A percentile compares a stretch with the other conserved stretches of the same genome.
Conservation (phyloP, 2,113 vertebrate species). For the Pyrgilauda ruficollis region DNA sequence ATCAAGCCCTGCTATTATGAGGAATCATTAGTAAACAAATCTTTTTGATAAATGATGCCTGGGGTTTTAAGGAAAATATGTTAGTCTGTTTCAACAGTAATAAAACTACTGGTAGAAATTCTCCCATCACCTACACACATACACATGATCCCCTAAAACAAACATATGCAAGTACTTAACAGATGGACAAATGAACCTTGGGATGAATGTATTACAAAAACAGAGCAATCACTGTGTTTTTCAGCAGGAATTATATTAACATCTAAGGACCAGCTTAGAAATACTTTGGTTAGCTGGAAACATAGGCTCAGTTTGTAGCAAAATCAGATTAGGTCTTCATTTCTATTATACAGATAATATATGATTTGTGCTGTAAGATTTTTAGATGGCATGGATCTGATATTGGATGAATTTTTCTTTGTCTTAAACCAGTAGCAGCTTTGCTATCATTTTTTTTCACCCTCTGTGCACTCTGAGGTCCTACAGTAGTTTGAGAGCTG, state of each 20-base stretch:
- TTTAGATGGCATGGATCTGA: neutral
- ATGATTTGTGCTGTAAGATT: neutral
- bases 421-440: neutral
- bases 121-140: slow-evolving; percentile 3
- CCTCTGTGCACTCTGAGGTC: neutral
- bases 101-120: slow-evolving; percentile 66
- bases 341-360: neutral
- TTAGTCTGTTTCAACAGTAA: slow-evolving; percentile 65
- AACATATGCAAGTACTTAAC: slow-evolving; percentile 63
- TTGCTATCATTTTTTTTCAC: neutral
- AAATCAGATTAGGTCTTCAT: neutral
- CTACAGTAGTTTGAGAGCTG: neutral
- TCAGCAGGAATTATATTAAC: neutral
- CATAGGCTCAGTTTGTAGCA: neutral
- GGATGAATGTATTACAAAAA: slow-evolving; percentile 57
- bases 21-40: slow-evolving; percentile 63
- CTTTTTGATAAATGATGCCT: slow-evolving; percentile 58
- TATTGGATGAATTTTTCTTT: neutral
- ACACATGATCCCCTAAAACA: neutral
- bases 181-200: slow-evolving; percentile 71
- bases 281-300: neutral
- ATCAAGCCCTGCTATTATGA: slow-evolving; percentile 41
- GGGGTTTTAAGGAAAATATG: slow-evolving; percentile 62
- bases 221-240: slow-evolving; percentile 11
- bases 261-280: neutral